Percentiles rank a stretch among this genome's conserved stretches.
Conservation (phyloP, 1,140 invertebrate genomes). For the Bombus confusus region DNA sequence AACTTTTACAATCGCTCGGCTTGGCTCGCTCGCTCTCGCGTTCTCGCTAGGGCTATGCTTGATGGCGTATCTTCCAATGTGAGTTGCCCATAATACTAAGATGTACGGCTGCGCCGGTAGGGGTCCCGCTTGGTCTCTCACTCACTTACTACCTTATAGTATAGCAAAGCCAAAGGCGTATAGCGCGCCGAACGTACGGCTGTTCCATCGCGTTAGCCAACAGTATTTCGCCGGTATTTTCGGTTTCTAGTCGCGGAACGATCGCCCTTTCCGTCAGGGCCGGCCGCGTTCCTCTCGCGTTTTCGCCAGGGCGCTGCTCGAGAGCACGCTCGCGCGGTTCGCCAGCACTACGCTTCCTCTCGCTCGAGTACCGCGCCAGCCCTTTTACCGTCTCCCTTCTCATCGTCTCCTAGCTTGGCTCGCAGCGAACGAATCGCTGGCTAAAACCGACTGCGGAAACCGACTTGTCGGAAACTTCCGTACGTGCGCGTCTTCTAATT, state of each 20-base stretch:
- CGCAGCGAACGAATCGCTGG: too few species aligned
- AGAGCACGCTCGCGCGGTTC: background rate
- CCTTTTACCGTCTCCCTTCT: background rate
- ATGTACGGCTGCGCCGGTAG: conserved; percentile 88
- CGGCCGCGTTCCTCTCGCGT: background rate
- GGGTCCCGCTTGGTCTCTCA: conserved; percentile 76
- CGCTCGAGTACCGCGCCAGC: background rate
- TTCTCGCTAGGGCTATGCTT: conserved; percentile 87
- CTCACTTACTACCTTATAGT: conserved; percentile 80
- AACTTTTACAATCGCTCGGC: conserved; percentile 86
- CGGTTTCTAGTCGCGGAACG: conserved; percentile 42
- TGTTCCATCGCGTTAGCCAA: conserved; percentile 73
- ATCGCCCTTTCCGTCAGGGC: conserved; percentile 30
- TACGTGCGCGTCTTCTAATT: background rate
- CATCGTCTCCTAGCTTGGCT: background rate
- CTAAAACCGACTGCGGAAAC: background rate
- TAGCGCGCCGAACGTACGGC: conserved; percentile 75
- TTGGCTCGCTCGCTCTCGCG: conserved; percentile 82
- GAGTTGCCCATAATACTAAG: conserved; percentile 88
- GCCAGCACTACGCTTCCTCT: background rate
- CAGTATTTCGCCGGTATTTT: conserved; percentile 61
- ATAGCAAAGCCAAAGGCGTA: conserved; percentile 81
- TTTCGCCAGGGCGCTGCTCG: background rate
- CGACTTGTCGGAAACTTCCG: background rate
- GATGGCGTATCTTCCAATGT: conserved; percentile 92